Conservation (phyloP, 1,140 invertebrate species). For the Procambarus clarkii region DNA sequence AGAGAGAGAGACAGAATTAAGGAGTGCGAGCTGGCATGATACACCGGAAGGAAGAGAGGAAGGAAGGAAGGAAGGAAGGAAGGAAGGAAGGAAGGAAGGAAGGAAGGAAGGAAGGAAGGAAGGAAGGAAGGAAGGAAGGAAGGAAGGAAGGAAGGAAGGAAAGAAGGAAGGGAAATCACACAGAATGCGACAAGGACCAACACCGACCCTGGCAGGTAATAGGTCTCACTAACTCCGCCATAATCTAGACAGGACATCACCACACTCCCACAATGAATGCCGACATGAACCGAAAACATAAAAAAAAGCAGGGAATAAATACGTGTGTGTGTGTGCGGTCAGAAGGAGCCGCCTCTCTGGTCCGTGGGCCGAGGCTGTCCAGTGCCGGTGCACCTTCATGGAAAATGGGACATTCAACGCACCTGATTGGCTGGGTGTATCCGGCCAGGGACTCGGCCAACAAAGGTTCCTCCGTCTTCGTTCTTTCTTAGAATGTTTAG, state of each 20-base stretch:
- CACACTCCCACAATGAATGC: background rate
- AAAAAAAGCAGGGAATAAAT: no score
- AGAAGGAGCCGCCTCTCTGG: conserved; percentile 7
- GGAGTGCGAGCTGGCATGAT: no score
- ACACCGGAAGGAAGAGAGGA: conserved; percentile 9
- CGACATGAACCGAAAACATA: no score
- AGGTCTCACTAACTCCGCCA: background rate
- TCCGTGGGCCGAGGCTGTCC: conserved; percentile 17
- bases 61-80: conserved; percentile 2
- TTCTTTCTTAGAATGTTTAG: conserved; percentile 60
- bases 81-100: no score
- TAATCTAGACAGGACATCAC: background rate
- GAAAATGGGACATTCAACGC: conserved; percentile 65
- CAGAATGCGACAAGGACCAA: background rate
- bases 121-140: no score
- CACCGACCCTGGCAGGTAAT: background rate
- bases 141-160: no score
- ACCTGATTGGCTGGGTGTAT: conserved; percentile 52
- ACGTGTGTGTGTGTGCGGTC: background rate
- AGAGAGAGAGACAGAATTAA: background rate
- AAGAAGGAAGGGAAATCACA: background rate
- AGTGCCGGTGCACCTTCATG: conserved; percentile 59
- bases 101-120: no score
- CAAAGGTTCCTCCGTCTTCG: conserved; percentile 48
- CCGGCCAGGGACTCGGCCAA: background rate